These are phyloP conservation scores for Sinocyclocheilus anophthalmus DNA, from an alignment of 2,113 vertebrate species.

Conservation along the genomic window DNA sequence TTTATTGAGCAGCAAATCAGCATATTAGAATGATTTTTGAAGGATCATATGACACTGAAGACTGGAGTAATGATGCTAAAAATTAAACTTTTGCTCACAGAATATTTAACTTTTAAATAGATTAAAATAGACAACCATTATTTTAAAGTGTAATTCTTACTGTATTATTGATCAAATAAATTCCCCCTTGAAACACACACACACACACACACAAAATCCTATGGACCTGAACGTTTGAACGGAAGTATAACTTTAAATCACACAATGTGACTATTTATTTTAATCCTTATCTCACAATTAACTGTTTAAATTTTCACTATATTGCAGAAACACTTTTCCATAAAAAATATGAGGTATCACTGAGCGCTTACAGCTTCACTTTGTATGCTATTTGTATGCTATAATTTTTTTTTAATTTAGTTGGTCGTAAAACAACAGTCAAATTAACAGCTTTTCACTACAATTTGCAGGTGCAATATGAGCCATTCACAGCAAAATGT, in stretches of 20 bases:
- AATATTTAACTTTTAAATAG: not conserved
- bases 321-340: not conserved
- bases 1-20: not conserved
- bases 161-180: not conserved
- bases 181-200: not conserved
- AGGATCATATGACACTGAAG: not conserved
- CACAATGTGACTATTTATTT: not conserved
- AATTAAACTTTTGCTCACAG: not conserved
- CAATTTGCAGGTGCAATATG: constrained; percentile 14
- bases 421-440: constrained; percentile 1
- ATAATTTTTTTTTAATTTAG: not conserved
- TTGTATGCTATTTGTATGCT: not conserved
- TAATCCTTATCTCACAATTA: not conserved
- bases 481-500: not conserved
- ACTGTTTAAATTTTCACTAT: not conserved
- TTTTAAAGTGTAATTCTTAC: not conserved
- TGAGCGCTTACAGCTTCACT: not conserved
- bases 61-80: not conserved
- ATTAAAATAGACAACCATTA: not conserved
- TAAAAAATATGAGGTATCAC: not conserved
- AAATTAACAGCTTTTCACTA: not conserved
- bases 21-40: not conserved
- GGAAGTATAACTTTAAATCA: not conserved
- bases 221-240: not conserved
- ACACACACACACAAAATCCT: not conserved